Percentiles rank a stretch among this genome's conserved stretches.
Conservation (phyloP, 1,140 invertebrate genomes). For the Tribolium madens region DNA sequence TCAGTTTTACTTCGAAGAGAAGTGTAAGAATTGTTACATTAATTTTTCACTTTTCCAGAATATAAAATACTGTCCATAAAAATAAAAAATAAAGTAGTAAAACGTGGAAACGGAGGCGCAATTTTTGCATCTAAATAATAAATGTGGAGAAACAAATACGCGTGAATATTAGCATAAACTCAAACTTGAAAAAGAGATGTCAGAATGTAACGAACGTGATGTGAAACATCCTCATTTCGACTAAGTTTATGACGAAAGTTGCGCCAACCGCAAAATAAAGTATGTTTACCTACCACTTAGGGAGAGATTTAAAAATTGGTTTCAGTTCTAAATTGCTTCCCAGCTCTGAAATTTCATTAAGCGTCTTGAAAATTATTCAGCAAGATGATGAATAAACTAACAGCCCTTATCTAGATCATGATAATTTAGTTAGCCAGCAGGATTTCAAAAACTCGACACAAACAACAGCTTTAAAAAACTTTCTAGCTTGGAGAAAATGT, state of each 20-base stretch:
- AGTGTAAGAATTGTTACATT: not conserved
- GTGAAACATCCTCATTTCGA: not conserved
- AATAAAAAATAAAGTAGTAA: not conserved
- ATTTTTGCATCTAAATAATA: not conserved
- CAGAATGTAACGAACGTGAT: not conserved
- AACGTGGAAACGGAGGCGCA: not conserved
- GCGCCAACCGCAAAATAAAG: not conserved
- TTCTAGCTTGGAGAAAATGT: too few species aligned
- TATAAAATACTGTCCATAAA: too few species aligned
- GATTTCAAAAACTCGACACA: not conserved
- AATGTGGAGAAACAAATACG: not conserved
- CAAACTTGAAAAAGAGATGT: not conserved
- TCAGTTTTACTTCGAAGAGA: too few species aligned
- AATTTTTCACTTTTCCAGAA: not conserved
- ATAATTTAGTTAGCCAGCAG: conserved; percentile 12
- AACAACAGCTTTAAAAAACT: not conserved
- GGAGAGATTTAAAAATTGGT: conserved; percentile 27
- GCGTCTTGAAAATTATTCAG: conserved; percentile 12
- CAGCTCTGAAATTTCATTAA: conserved; percentile 17
- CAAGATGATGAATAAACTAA: conserved; percentile 15
- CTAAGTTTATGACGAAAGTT: not conserved
- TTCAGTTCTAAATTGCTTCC: conserved; percentile 17
- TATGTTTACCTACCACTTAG: not conserved
- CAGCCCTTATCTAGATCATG: conserved; percentile 11
- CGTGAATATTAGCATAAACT: not conserved